These are phyloP conservation scores for Drosophila antonietae DNA, from an alignment of 2,888 invertebrate genomes.

Conservation along the genomic window DNA sequence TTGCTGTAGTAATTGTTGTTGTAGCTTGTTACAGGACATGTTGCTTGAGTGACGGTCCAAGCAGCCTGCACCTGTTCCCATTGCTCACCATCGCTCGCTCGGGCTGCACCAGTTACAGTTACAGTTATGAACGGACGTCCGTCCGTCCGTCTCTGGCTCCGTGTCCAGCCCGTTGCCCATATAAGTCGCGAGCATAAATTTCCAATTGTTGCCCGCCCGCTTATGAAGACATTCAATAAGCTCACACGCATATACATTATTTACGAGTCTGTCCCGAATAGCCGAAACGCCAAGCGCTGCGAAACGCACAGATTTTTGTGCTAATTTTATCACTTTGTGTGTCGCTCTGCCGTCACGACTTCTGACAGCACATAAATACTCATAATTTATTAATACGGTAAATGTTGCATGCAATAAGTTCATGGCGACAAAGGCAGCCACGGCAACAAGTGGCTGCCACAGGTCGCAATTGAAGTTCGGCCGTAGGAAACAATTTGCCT, in stretches of 20 bases:
- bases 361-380: slow-evolving; percentile 84
- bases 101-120: slow-evolving; percentile 66
- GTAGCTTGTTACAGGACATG: slow-evolving; percentile 69
- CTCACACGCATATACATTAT: slow-evolving; percentile 60
- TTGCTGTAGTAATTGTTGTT: slow-evolving; percentile 40
- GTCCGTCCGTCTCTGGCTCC: slow-evolving; percentile 10
- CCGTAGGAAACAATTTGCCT: slow-evolving; percentile 11
- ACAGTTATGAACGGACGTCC: slow-evolving; percentile 58
- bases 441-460: slow-evolving; percentile 49
- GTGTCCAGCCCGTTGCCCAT: slow-evolving; percentile 61
- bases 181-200: slow-evolving; percentile 75
- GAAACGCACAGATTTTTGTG: slow-evolving; percentile 81
- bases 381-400: slow-evolving; percentile 83
- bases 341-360: slow-evolving; percentile 83
- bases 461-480: slow-evolving; percentile 49
- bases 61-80: slow-evolving; percentile 52
- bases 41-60: slow-evolving; percentile 57
- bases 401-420: slow-evolving; percentile 82
- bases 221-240: slow-evolving; percentile 80
- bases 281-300: slow-evolving; percentile 52
- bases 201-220: slow-evolving; percentile 78
- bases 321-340: slow-evolving; percentile 85
- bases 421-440: slow-evolving; percentile 68
- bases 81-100: slow-evolving; percentile 30
- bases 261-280: slow-evolving; percentile 57